A percentile compares a stretch with the other conserved stretches of the same genome.
Evolutionary conservation across 2,888 invertebrate species (phyloP).

Genomic region (Drosophila rubida): DNA sequence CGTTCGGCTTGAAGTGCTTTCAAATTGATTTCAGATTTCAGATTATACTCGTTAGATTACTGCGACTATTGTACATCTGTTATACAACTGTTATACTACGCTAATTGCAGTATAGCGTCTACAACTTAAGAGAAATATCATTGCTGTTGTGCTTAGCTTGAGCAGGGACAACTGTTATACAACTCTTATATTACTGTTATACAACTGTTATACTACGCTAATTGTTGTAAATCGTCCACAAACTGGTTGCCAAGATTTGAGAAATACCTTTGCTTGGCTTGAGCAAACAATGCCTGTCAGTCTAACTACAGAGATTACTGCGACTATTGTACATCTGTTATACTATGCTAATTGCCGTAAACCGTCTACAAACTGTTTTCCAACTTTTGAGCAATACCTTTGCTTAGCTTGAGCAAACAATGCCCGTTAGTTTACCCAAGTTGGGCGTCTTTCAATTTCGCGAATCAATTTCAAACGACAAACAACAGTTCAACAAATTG

Average conservation of each 20-base stretch:
- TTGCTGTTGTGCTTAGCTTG: no score
- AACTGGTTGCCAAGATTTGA: no score
- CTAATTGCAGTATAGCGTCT: no score
- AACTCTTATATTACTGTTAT: background rate
- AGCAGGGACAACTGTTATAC: background rate
- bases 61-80: background rate
- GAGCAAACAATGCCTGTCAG: no score
- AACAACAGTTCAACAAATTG: constrained; percentile 20
- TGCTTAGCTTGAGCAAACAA: background rate
- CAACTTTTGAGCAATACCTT: background rate
- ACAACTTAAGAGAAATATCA: no score
- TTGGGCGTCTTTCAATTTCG: constrained; percentile 13
- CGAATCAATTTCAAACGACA: constrained; percentile 33
- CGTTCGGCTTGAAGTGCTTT: background rate
- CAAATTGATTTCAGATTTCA: background rate
- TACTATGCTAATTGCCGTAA: no score
- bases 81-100: background rate
- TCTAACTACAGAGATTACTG: no score
- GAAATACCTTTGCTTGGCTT: no score
- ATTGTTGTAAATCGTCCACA: no score
- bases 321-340: background rate
- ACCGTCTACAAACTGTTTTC: constrained; percentile 3
- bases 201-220: background rate
- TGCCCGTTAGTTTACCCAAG: constrained; percentile 19
- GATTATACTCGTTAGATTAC: background rate